phyloP scores from a whole-genome alignment of 2,888 invertebrate genomes.

The Cyrtodaria siliqua region DNA sequence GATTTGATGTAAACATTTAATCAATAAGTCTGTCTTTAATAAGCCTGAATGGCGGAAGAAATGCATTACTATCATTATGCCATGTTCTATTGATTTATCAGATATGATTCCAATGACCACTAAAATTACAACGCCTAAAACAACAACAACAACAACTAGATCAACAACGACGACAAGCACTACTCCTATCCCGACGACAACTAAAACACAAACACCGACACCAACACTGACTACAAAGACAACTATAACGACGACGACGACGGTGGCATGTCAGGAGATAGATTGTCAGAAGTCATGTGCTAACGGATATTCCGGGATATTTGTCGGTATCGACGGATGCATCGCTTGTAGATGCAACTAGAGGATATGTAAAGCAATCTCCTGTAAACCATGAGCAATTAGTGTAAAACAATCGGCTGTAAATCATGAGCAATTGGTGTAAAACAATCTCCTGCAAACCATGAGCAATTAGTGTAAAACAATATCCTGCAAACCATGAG shows the following conservation, averaged over 20 bases:
- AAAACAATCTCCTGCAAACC: no score
- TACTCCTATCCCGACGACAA: neutral
- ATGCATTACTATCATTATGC: no score
- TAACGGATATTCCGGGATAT: conserved; percentile 34
- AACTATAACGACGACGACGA: conserved; percentile 5
- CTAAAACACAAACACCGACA: conserved; percentile 1
- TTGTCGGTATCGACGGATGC: conserved; percentile 28
- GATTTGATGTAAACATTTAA: no score
- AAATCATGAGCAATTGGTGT: no score
- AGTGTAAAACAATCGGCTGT: no score
- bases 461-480: neutral
- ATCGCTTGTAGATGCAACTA: conserved; percentile 22
- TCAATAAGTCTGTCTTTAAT: no score
- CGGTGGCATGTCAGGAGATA: conserved; percentile 3
- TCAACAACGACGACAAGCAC: conserved; percentile 6
- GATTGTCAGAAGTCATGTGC: conserved; percentile 23
- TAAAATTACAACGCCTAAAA: conserved; percentile 7
- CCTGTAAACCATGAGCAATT: no score
- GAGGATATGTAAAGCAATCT: neutral
- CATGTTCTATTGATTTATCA: no score
- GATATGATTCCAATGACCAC: neutral
- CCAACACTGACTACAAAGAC: conserved; percentile 4
- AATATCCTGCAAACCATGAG: no score
- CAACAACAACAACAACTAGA: conserved; percentile 9
- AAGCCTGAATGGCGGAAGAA: no score